Base-by-base conservation (phyloP, 2,113 vertebrate species). In the Anoura caudifer region DNA sequence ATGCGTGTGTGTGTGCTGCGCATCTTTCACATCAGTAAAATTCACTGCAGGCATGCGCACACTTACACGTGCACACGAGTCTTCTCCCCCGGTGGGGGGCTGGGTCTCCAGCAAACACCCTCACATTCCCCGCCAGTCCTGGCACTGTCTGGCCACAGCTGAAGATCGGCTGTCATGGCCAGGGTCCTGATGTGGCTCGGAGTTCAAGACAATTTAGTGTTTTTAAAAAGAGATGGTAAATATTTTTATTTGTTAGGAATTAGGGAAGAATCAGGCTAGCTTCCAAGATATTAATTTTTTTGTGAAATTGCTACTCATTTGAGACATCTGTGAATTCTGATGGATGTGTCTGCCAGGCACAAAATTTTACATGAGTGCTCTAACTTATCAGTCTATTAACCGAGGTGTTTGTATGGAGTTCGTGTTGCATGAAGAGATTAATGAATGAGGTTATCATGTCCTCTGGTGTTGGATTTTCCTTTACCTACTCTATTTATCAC, bases 281-380 rank as follows among this genome's bases (percentile, higher is more conserved):
- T 91, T 94, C 69, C 47, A 73, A 47, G 26, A 75, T 91, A 26
- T 81, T 96, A 89, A 79, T 95, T 75, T 95, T 75, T 75, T 59
- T 63, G 5, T 93, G 45, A 93, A 95, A 59, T 93, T 94, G n/a
- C 54, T 19, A 4, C 31, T 91, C 33, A 50, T 87, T 77, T 94
- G 47, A 45, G 7, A 82, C 1, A 3, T 90, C 69, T 91, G 5
- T 84, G 20, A 52, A 73, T 93, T 92, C 75, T 91, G 70, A 38
- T 14, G 2, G 47, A 45, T 22, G 28, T 93, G 47, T 80, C 75
- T 96, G 28, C 73, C 77, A 72, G 88, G 26, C 75, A 70, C 65
- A 59, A 96, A 22, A 93, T 97, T 86, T 95, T 89, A 97, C 96
- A 75, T 47, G 86, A 88, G 0, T 28, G 20, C 41, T 93, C 0